Evolutionary conservation across 2,888 invertebrate species (phyloP), one percentile per base, ranked within the genome.

Genomic region (Drosophila hamatofila): DNA sequence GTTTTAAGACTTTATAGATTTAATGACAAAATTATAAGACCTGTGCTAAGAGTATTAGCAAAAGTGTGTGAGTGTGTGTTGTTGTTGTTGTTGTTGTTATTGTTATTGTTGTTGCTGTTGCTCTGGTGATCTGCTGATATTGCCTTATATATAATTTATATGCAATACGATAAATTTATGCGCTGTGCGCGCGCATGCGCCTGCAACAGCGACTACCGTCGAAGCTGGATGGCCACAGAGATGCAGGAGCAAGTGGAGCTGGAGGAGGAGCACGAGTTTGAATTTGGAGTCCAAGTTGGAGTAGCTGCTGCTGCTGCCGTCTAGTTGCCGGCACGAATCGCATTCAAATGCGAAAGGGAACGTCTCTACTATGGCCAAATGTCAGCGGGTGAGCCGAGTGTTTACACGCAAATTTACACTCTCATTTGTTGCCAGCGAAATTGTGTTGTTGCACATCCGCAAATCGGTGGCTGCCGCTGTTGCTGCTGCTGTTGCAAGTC

Each of bases 331-430:
- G 63, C 79, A 69, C 51, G 76, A 72, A 72, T 54, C 73, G 59
- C 46, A 73, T 73, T 60, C 59, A 78, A 78, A 48, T 68, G 52
- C 49, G n/a, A 42, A 59, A 66, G 39, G 68, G 58, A 81, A 76
- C 83, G 75, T 88, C 84, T 89, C 90, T 78, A 89, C 77, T 69
- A 84, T 76, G 78, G 76, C 66, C 66, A 56, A 78, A 77, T 91
- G 90, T 81, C 92, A 92, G 92, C 92, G 91, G 92, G 92, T 91
- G 92, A 90, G 89, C 92, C 91, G 90, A 92, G 92, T 92, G 93
- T 92, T 92, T 92, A 92, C 93, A 92, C 92, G 92, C 93, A 90
- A 92, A 92, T 92, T 92, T 92, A 92, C 92, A 92, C 92, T 92
- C 92, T 91, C 89, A 91, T 91, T 91, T 88, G 89, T 90, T 88